Base-by-base conservation (phyloP, 2,113 vertebrate genomes). In the Lasiurus borealis region DNA sequence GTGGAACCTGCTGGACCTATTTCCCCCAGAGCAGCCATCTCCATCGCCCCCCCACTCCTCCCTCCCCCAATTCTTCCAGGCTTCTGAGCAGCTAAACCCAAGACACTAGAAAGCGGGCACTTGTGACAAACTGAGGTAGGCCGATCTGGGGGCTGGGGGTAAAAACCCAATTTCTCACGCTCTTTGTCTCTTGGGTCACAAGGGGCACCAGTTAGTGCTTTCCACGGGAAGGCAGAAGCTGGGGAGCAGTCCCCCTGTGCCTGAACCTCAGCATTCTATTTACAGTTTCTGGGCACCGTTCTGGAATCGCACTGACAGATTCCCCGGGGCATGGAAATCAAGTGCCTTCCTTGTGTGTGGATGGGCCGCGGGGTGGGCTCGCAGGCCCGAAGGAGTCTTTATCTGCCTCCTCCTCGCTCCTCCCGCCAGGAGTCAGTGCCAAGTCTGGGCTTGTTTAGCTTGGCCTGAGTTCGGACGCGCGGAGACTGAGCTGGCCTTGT, bases 271-370 rank as follows among this genome's bases (percentile, higher is more conserved):
- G 77, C 72, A 85, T 96, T 92, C n/a, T 25, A 88, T 95, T 96
- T 95, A 89, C 34, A 91, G 3, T 93, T 80, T 90, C 93, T 68
- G 77, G 90, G 85, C 88, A 94, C 52, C 91, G 85, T 93, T 95
- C 88, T 96, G 90, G 62, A 96, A 94, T 97, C 92, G 97, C 88
- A 92, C 95, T 9, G 71, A 66, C 92, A 92, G 16, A 91, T 84
- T 96, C 93, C 77, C 92, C 86, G 69, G 87, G 95, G 78, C 48
- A 80, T 76, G 78, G 78, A 85, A 95, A 94, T 90, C 90, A 91
- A 90, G 34, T 75, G 93, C 48, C 80, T 71, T 72, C 48, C 80
- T 71, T 72, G 34, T 92, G 31, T 88, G 40, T 68, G 36, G 80
- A 85, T 59, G 71, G 78, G 46, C 83, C 62, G 19, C 66, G 31